Base-by-base conservation (phyloP, 2,113 vertebrate genomes). In the Sorex araneus region DNA sequence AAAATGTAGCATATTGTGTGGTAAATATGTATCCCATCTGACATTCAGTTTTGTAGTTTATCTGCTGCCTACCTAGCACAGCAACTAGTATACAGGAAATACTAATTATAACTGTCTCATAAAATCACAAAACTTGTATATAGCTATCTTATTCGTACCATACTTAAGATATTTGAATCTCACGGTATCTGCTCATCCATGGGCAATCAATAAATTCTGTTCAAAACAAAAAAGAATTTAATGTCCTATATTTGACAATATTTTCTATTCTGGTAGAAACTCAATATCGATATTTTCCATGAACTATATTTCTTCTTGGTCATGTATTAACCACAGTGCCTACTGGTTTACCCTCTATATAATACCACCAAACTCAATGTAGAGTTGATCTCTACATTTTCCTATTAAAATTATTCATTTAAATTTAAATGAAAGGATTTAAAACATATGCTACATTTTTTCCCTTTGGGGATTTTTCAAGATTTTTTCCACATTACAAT, bases 201-300 rank as follows among this genome's bases (percentile, higher is more conserved):
- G 11, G 13, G 74, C 69, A 91, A 5, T 40, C 36, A 77, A 12
- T 45, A 47, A 78, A 79, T 67, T 77, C 74, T 66, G 30, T 32
- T 71, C 64, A 91, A 28, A 19, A 60, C 77, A 85, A 90, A 21
- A 87, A 82, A 75, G 13, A 75, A 88, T 73, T 78, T 25, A 66
- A 15, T 28, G 8, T 67, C 43, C 19, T 3, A 77, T n/a, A 80
- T 25, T 71, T 78, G 36, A 74, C 88, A 57, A 45, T n/a, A 21
- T 84, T 84, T 77, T 78, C 57, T 73, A 12, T 70, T 60, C 25
- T 91, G n/a, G 30, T 47, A 69, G 18, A 34, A 66, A 82, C 50
- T 70, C 32, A 92, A 60, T 9, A 86, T 43, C 27, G n/a, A 32
- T 85, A 9, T 90, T 91, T 23, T 57, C 64, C 3, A 6, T 28